Conservation (phyloP, 2,888 invertebrate species). For the Sympetrum striolatum region DNA sequence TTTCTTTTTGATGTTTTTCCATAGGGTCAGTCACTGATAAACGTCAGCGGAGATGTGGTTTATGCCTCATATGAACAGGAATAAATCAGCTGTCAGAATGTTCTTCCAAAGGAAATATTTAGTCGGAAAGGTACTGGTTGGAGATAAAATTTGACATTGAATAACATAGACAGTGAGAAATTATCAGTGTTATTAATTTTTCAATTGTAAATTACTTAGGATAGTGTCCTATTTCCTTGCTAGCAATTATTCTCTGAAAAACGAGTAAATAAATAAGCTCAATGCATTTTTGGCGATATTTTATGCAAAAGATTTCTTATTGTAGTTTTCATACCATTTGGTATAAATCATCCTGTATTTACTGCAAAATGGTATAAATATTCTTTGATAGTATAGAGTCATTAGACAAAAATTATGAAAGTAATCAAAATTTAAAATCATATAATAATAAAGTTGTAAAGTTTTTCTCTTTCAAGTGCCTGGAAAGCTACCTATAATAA, state of each 20-base stretch:
- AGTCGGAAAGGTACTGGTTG: neutral
- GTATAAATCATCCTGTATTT: neutral
- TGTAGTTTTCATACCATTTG: neutral
- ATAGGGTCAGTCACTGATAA: slow-evolving; percentile 94
- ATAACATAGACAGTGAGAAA: neutral
- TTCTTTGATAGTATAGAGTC: neutral
- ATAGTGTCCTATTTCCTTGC: neutral
- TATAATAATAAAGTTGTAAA: neutral
- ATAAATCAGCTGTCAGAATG: slow-evolving; percentile 53
- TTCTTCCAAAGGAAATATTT: neutral
- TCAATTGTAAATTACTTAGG: neutral
- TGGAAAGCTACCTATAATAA: slow-evolving; percentile 18
- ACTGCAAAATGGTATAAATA: neutral
- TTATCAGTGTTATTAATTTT: neutral
- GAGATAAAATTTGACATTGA: neutral
- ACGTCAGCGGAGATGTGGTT: slow-evolving; percentile 94
- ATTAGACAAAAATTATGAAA: neutral
- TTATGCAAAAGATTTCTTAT: neutral
- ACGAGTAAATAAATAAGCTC: neutral
- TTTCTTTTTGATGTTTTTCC: slow-evolving; percentile 54
- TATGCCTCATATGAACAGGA: slow-evolving; percentile 75
- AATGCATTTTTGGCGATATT: neutral
- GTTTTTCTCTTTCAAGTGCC: slow-evolving; percentile 17
- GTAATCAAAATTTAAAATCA: neutral
- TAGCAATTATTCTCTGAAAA: neutral